These are phyloP conservation scores for Lophotriccus pileatus DNA, from an alignment of 2,797 vertebrate genomes.

Conservation along the genomic window DNA sequence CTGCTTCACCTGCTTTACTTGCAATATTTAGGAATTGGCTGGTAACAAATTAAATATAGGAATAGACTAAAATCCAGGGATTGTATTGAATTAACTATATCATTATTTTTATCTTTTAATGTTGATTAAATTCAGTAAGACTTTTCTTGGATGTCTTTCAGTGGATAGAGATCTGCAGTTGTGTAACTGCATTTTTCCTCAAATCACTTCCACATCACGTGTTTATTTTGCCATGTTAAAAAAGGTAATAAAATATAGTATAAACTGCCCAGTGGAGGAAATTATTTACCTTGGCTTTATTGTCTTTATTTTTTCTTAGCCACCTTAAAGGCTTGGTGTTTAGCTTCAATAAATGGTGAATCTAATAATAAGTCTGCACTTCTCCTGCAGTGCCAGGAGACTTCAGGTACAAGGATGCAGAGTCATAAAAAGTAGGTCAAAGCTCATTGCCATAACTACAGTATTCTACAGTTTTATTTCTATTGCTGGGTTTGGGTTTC, in stretches of 20 bases:
- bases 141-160: neutral
- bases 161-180: neutral
- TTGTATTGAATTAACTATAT: neutral
- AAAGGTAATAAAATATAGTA: neutral
- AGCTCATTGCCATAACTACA: neutral
- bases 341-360: neutral
- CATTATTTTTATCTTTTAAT: neutral
- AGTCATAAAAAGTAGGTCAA: neutral
- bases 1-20: neutral
- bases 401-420: rapidly evolving
- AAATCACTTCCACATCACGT: neutral
- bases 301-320: neutral
- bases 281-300: neutral
- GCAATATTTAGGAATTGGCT: neutral
- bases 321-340: neutral
- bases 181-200: neutral
- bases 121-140: neutral
- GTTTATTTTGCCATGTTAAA: neutral
- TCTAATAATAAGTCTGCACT: neutral
- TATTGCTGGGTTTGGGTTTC: neutral
- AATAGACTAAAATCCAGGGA: neutral
- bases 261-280: neutral
- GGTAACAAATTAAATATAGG: neutral
- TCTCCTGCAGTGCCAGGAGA: neutral
- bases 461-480: neutral